Base-by-base conservation (phyloP, 2,113 vertebrate species). In the Larimichthys crocea region DNA sequence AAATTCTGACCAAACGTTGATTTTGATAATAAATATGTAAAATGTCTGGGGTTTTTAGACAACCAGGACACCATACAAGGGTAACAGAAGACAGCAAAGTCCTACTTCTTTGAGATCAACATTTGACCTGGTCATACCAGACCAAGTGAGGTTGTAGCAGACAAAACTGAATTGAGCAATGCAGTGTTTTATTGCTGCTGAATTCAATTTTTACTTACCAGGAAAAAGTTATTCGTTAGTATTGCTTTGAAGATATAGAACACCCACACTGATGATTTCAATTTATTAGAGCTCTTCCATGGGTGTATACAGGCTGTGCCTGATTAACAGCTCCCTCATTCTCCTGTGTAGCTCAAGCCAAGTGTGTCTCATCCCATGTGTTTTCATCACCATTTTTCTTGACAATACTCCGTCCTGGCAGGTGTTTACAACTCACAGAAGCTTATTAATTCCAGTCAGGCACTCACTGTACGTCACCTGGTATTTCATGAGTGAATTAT, bases 401-500 rank as follows among this genome's bases (percentile, higher is more conserved):
- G n/a, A 42, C 44, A 48, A 31, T 17, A 10, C 2, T 11, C 16
- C 42, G 5, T 26, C 17, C 26, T 29, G 56, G 22, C 56, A 61
- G 56, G 24, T 26, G 19, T 3, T 49, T 49, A 59, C 0, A 3
- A 49, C 22, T 60, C 15, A 3, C 1, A 2, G 22, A 59, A 17
- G 0, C 5, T 10, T 5, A 3, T 49, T 22, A n/a, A 31, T 74
- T 40, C 24, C 5, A 49, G 56, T 29, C 56, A 50, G 17, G 31
- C 16, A 12, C 16, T 35, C 15, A 20, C 10, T 49, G n/a, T 53
- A 20, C 53, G 9, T 60, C 80, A 40, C 35, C 49, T 55, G n/a
- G 10, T 44, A 14, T 68, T 75, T 56, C 35, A 15, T 44, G 31
- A 61, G 64, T 29, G 62, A 62, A 57, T 62, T 59, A 61, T 77